A percentile compares a stretch with the other conserved stretches of the same genome.
Evolutionary conservation across 2,113 vertebrate genomes (phyloP).

Genomic region (Oceanodroma tethys): DNA sequence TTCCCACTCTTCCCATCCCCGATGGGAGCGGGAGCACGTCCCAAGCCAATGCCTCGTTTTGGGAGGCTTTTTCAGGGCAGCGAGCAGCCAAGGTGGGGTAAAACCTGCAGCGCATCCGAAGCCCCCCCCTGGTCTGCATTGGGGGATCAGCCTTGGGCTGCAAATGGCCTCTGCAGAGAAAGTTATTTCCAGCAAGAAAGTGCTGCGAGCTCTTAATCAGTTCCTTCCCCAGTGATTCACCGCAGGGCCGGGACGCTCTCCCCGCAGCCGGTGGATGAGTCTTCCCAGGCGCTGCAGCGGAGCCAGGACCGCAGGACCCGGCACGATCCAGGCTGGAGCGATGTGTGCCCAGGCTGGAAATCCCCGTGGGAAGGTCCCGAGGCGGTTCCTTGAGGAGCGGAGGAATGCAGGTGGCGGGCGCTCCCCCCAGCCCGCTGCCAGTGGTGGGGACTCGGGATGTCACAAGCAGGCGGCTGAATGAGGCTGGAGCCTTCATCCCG

Average conservation of each 20-base stretch:
- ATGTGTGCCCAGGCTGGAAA: slow-evolving; percentile 50
- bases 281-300: neutral
- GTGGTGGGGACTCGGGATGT: neutral
- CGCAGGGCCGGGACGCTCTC: neutral
- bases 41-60: neutral
- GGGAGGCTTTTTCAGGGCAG: neutral
- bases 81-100: neutral
- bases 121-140: accelerated
- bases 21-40: accelerated
- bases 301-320: neutral
- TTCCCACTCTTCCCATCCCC: neutral
- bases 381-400: neutral
- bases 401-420: neutral
- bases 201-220: neutral
- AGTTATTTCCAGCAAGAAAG: slow-evolving; percentile 29
- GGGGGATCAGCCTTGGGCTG: neutral
- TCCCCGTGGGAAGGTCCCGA: slow-evolving; percentile 47
- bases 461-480: neutral
- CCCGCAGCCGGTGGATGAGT: neutral
- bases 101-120: neutral
- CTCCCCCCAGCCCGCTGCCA: neutral
- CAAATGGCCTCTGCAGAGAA: neutral
- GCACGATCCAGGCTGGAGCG: neutral
- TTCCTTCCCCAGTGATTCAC: slow-evolving; percentile 14
- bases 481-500: neutral